Percentiles rank a stretch among this genome's conserved stretches.
phyloP scores from a whole-genome alignment of 35 echinoderm and acorn worm genomes.

The Hemicentrotus pulcherrimus region DNA sequence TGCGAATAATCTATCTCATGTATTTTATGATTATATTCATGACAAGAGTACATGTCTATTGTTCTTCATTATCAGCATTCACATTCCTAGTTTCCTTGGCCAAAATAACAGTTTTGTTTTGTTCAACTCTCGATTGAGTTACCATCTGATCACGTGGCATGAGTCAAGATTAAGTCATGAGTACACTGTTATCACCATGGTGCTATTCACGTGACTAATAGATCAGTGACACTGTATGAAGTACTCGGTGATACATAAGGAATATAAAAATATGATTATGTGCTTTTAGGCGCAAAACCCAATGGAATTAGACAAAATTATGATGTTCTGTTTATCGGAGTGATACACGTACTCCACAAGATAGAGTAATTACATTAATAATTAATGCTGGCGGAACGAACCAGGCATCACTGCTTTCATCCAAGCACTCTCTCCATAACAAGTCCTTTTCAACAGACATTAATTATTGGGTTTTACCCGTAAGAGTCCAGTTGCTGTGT shows the following conservation, averaged over 20 bases:
- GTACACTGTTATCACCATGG: not conserved
- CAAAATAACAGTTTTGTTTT: not conserved
- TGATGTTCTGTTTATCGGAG: not conserved
- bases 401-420: not conserved
- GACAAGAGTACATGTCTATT: not conserved
- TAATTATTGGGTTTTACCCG: not conserved
- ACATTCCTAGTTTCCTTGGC: not conserved
- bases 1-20: not conserved
- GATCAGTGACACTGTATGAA: not conserved
- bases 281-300: not conserved
- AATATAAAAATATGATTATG: not conserved
- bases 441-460: not conserved
- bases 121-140: not conserved
- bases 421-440: not conserved
- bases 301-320: not conserved
- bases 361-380: not conserved
- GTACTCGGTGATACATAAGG: not conserved
- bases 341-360: not conserved
- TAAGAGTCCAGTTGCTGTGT: not conserved
- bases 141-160: not conserved
- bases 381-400: not conserved
- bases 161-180: no score
- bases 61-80: not conserved
- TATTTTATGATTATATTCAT: constrained; percentile 7
- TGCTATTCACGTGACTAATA: not conserved